Conservation (phyloP, 2,113 vertebrate genomes). For the Serranochromis macrocephalus region DNA sequence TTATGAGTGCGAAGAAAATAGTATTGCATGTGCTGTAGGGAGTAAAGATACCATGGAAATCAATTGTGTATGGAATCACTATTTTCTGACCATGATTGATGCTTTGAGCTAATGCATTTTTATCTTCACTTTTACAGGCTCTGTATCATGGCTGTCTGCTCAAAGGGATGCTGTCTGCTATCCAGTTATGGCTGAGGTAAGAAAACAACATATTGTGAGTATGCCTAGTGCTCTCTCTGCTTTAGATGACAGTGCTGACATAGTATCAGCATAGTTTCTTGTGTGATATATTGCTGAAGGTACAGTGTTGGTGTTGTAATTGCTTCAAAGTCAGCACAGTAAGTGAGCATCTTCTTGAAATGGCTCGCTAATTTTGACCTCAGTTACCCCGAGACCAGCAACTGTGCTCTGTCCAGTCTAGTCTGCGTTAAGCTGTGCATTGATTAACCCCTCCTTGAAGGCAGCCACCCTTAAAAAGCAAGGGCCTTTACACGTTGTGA, state of each 20-base stretch:
- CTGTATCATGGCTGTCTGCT: constrained; percentile 30
- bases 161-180: not conserved
- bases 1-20: constrained; percentile 10
- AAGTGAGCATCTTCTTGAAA: not conserved
- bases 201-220: not conserved
- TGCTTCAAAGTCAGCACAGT: not conserved
- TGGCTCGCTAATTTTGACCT: not conserved
- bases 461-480: constrained; percentile 52
- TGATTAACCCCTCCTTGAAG: constrained; percentile 52
- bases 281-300: not conserved
- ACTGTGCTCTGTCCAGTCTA: constrained; percentile 12
- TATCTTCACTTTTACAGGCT: constrained; percentile 57
- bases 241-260: constrained; percentile 12
- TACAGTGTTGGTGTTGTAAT: not conserved
- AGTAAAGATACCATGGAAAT: constrained; percentile 36
- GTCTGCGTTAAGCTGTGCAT: constrained; percentile 36
- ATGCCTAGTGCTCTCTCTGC: not conserved
- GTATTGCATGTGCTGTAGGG: constrained; percentile 11
- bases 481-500: constrained; percentile 59
- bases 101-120: constrained; percentile 57
- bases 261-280: not conserved
- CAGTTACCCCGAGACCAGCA: not conserved
- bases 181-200: constrained; percentile 46
- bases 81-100: constrained; percentile 54
- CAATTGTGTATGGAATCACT: constrained; percentile 31